A percentile compares a stretch with the other conserved stretches of the same genome.
phyloP scores from a whole-genome alignment of 2,797 vertebrate genomes.

The Peromyscus melanophrys region DNA sequence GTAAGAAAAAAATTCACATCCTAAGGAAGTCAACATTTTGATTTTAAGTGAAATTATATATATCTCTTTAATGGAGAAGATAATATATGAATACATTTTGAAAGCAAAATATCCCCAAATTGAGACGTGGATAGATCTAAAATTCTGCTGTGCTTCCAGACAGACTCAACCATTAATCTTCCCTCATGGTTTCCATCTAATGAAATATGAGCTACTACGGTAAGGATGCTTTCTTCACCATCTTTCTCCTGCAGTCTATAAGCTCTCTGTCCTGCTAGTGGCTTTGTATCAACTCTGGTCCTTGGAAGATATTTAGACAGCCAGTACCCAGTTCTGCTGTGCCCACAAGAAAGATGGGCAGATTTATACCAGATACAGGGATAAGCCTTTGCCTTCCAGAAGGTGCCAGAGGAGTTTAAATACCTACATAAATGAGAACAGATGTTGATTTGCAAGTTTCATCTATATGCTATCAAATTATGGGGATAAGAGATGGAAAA shows the following conservation, averaged over 20 bases:
- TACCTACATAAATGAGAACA: slow-evolving; percentile 67
- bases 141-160: slow-evolving; percentile 44
- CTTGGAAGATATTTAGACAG: slow-evolving; percentile 27
- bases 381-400: slow-evolving; percentile 43
- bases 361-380: slow-evolving; percentile 49
- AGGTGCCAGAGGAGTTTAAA: slow-evolving; percentile 58
- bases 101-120: slow-evolving; percentile 24
- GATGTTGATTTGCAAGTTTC: slow-evolving; percentile 76
- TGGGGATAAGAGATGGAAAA: slow-evolving; percentile 70
- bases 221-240: not conserved
- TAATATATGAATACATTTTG: not conserved
- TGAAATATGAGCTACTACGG: not conserved
- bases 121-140: slow-evolving; percentile 5
- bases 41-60: slow-evolving; percentile 14
- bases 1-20: not conserved
- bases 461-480: slow-evolving; percentile 66
- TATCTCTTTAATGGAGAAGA: not conserved
- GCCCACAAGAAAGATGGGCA: slow-evolving; percentile 65
- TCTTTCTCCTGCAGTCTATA: not conserved
- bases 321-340: not conserved
- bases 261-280: not conserved
- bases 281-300: slow-evolving; percentile 9
- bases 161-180: not conserved
- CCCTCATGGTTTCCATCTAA: not conserved
- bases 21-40: slow-evolving; percentile 2